Conservation (phyloP, 2,888 invertebrate species). For the Mythimna albipuncta region DNA sequence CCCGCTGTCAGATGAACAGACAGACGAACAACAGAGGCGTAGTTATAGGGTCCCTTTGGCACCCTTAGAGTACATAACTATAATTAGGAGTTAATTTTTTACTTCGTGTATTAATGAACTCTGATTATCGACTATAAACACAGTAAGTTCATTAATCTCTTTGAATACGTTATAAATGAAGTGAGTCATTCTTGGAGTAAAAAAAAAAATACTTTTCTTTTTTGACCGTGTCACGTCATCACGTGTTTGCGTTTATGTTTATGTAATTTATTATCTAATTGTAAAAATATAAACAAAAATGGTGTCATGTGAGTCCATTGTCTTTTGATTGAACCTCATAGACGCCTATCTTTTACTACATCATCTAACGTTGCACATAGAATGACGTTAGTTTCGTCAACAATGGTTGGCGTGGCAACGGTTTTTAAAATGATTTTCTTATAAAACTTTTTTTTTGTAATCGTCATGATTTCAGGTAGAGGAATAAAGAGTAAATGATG, state of each 20-base stretch:
- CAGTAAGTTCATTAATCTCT: neutral
- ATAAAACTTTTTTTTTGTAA: neutral
- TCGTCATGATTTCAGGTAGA: neutral
- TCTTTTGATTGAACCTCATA: constrained; percentile 2
- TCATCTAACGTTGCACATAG: neutral
- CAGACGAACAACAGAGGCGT: too few species aligned
- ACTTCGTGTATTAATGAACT: too few species aligned
- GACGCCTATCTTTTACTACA: constrained; percentile 8
- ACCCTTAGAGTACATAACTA: too few species aligned
- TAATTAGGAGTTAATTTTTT: too few species aligned
- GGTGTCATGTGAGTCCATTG: constrained; percentile 4
- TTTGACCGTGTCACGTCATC: neutral
- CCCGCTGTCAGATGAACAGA: too few species aligned
- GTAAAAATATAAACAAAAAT: constrained; percentile 10
- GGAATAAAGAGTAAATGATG: neutral
- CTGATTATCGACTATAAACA: too few species aligned
- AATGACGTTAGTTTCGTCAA: neutral
- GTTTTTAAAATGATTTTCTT: neutral
- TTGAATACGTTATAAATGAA: neutral
- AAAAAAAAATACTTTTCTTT: constrained; percentile 13
- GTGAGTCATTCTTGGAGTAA: constrained; percentile 20
- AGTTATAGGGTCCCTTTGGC: too few species aligned
- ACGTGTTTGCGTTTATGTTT: constrained; percentile 10
- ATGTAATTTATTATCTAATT: constrained; percentile 23
- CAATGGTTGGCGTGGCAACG: neutral